Evolutionary conservation across 2,113 vertebrate genomes (phyloP).

Genomic region (Ariopsis seemanni): DNA sequence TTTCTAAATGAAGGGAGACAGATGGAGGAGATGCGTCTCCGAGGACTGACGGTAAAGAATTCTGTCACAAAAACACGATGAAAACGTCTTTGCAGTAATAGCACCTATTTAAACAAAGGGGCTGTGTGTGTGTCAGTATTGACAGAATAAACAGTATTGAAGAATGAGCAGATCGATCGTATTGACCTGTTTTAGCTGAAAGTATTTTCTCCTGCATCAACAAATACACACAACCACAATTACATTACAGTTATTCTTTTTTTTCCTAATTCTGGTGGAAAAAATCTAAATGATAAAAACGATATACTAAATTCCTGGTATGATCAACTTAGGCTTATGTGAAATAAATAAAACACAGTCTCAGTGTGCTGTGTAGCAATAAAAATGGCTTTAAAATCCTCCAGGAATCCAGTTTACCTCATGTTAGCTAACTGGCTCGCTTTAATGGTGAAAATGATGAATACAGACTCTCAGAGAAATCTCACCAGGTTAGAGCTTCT

Average conservation of each 20-base stretch:
- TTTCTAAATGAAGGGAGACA: neutral
- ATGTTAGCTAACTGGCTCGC: neutral
- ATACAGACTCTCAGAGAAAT: neutral
- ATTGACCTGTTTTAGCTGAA: neutral
- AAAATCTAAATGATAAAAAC: neutral
- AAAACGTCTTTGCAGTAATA: neutral
- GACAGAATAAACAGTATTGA: neutral
- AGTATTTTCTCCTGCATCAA: neutral
- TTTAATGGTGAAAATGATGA: too few relatives aligned
- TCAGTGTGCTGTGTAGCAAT: too few relatives aligned
- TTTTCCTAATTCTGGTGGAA: neutral
- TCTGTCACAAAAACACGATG: neutral
- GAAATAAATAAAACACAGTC: neutral
- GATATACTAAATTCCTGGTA: neutral
- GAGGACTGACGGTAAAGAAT: neutral
- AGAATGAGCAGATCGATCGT: neutral
- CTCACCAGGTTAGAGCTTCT: neutral
- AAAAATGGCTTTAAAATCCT: neutral
- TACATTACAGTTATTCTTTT: neutral
- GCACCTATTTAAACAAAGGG: neutral
- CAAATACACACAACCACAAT: neutral
- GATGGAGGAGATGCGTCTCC: neutral
- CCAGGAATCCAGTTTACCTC: neutral
- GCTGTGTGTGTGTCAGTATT: conserved; percentile 3
- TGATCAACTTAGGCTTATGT: neutral